phyloP scores from a whole-genome alignment of 2,888 invertebrate genomes.

The Strigamia transsilvanica region DNA sequence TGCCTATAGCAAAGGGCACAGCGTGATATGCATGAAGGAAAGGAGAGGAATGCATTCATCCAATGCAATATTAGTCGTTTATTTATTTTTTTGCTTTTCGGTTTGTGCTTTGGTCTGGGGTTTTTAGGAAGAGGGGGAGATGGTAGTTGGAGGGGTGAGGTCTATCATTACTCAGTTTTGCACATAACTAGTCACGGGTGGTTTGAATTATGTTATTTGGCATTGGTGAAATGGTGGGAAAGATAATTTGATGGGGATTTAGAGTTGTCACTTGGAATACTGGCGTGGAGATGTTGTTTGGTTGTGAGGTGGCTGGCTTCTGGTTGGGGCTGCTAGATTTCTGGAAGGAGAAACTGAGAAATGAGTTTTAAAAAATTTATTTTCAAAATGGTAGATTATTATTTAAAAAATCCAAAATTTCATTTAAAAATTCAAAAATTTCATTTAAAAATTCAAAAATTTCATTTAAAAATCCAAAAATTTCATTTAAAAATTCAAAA shows the following conservation, averaged over 20 bases:
- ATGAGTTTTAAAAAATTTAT: no score
- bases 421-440: no score
- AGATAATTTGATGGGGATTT: background rate
- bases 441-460: no score
- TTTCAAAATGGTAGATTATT: no score
- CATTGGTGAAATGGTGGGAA: background rate
- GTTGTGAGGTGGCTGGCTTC: background rate
- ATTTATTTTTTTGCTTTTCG: background rate
- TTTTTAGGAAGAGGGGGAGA: background rate
- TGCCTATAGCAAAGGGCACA: background rate
- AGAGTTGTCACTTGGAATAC: background rate
- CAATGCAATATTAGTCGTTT: background rate
- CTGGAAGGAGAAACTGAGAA: no score
- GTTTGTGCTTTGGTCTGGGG: background rate
- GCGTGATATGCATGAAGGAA: background rate
- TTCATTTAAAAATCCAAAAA: no score
- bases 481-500: no score
- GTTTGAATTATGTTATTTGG: background rate
- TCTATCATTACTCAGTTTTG: background rate
- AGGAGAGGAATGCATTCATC: background rate
- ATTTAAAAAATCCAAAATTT: no score
- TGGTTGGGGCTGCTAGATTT: background rate
- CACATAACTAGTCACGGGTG: background rate
- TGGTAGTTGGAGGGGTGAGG: background rate
- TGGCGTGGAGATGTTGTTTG: background rate